Conservation (phyloP, 2,888 invertebrate species). For the Epirrhoe alternata region DNA sequence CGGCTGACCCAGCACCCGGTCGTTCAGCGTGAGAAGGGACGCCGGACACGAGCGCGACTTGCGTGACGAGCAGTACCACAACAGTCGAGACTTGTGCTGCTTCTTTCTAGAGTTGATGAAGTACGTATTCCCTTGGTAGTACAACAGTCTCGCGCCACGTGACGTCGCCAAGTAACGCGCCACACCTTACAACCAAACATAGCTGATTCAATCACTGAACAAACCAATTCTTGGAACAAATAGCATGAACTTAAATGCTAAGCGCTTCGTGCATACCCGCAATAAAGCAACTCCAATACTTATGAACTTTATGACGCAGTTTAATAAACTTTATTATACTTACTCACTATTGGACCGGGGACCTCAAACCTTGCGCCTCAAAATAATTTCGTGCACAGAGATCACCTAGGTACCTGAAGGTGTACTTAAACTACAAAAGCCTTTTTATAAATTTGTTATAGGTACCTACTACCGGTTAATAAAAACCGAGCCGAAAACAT, state of each 20-base stretch:
- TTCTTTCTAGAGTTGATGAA: conserved; percentile 65
- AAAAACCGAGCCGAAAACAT: neutral
- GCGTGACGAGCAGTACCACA: conserved; percentile 72
- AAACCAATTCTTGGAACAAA: conserved; percentile 8
- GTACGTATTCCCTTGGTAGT: conserved; percentile 68
- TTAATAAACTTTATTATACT: conserved; percentile 17
- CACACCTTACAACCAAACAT: conserved; percentile 47
- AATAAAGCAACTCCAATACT: conserved; percentile 29
- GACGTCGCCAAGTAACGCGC: conserved; percentile 61
- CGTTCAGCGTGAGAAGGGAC: conserved; percentile 62
- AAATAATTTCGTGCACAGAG: conserved; percentile 54
- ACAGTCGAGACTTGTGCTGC: conserved; percentile 56
- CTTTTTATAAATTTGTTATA: conserved; percentile 48
- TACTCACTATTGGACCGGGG: conserved; percentile 38
- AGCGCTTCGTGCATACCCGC: conserved; percentile 24
- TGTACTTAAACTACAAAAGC: conserved; percentile 2
- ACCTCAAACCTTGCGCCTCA: conserved; percentile 42
- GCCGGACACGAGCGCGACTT: conserved; percentile 66
- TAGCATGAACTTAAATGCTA: conserved; percentile 22
- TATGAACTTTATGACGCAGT: conserved; percentile 22
- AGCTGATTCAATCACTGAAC: conserved; percentile 23
- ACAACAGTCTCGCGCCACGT: conserved; percentile 63
- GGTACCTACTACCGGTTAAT: neutral
- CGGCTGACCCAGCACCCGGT: conserved; percentile 59
- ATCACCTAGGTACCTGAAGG: conserved; percentile 20